phyloP scores from a whole-genome alignment of 2,888 invertebrate genomes.

The Scaptomyza flava region DNA sequence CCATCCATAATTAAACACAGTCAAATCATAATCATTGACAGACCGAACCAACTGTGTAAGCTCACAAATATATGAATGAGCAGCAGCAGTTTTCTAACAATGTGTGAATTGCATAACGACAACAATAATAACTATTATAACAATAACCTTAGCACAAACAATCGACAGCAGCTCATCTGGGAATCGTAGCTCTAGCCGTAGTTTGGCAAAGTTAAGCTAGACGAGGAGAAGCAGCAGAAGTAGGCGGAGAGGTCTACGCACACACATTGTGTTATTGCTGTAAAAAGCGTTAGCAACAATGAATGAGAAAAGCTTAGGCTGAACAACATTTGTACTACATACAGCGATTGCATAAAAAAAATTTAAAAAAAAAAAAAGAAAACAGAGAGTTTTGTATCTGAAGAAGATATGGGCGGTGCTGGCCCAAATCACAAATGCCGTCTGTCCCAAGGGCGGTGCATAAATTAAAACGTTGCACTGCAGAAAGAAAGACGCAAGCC shows the following conservation, averaged over 20 bases:
- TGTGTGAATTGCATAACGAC: slow-evolving; percentile 71
- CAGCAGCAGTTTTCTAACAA: slow-evolving; percentile 56
- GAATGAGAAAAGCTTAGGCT: slow-evolving; percentile 48
- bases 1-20: slow-evolving; percentile 69
- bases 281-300: slow-evolving; percentile 42
- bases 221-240: neutral
- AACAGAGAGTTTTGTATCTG: neutral
- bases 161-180: slow-evolving; percentile 45
- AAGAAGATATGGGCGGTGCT: slow-evolving; percentile 20
- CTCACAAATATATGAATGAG: neutral
- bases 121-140: slow-evolving; percentile 11
- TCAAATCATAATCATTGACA: slow-evolving; percentile 71
- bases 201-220: neutral
- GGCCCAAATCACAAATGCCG: slow-evolving; percentile 63
- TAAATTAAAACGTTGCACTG: slow-evolving; percentile 68
- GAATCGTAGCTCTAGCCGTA: slow-evolving; percentile 31
- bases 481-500: slow-evolving; percentile 2
- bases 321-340: neutral
- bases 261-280: slow-evolving; percentile 26
- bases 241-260: neutral
- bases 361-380: neutral
- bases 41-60: slow-evolving; percentile 16
- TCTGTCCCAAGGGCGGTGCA: slow-evolving; percentile 73
- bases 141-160: slow-evolving; percentile 13
- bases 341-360: slow-evolving; percentile 37